Evolutionary conservation across 2,113 vertebrate genomes (phyloP).

Genomic region (Polyodon spathula): DNA sequence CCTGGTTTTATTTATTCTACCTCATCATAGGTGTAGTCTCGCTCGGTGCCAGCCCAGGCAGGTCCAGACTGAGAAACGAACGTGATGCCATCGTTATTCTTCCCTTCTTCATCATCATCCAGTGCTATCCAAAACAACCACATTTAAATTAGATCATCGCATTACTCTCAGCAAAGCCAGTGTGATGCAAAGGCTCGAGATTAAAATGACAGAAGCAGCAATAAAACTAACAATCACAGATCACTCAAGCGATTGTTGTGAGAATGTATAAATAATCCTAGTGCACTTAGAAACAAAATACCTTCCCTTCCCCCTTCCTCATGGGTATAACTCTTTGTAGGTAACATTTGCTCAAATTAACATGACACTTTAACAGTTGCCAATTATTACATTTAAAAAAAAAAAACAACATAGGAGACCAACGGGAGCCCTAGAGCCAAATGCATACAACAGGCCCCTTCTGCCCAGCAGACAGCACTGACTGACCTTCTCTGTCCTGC

Average conservation of each 20-base stretch:
- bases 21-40: slow-evolving; percentile 97
- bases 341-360: too few relatives aligned
- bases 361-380: too few relatives aligned
- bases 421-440: neutral
- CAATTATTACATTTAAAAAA: too few relatives aligned
- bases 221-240: too few relatives aligned
- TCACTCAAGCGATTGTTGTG: too few relatives aligned
- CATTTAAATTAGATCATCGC: neutral
- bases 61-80: slow-evolving; percentile 85
- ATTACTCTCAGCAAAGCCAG: neutral
- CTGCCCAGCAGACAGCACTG: neutral
- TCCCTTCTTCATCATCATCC: slow-evolving; percentile 87
- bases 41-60: slow-evolving; percentile 86
- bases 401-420: too few relatives aligned
- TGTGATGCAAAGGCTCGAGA: neutral
- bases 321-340: too few relatives aligned
- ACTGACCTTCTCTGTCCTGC: slow-evolving; percentile 66
- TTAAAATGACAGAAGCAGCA: too few relatives aligned
- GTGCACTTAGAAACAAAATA: too few relatives aligned
- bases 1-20: slow-evolving; percentile 54
- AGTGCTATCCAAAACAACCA: slow-evolving; percentile 52
- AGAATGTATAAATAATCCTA: too few relatives aligned
- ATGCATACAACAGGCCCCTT: neutral
- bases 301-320: too few relatives aligned
- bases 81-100: slow-evolving; percentile 87